Evolutionary conservation across 2,888 invertebrate genomes (phyloP).

Genomic region (Chymomyza amoena): DNA sequence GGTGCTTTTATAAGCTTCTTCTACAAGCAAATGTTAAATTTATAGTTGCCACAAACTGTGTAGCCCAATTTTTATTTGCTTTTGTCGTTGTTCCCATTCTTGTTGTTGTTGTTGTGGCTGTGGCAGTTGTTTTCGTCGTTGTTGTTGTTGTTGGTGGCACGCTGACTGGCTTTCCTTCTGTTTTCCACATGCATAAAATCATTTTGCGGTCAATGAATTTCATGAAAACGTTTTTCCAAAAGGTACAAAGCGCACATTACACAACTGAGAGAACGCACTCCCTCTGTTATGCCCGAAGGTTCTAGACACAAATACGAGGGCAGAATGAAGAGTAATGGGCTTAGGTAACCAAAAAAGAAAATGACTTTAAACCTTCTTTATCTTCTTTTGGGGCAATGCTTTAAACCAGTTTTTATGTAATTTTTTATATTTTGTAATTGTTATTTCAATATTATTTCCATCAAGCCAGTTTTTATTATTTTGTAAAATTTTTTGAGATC

Average conservation of each 20-base stretch:
- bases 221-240: background rate
- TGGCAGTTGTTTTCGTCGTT: background rate
- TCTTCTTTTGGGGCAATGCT: no score
- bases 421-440: no score
- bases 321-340: no score
- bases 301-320: background rate
- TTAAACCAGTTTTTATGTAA: no score
- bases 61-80: background rate
- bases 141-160: background rate
- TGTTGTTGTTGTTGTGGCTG: background rate
- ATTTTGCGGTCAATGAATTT: slow-evolving; percentile 6
- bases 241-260: background rate
- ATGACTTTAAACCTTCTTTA: no score
- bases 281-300: background rate
- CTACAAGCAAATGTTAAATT: background rate
- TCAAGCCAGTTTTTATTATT: no score
- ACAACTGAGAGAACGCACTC: background rate
- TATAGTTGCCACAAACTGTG: background rate
- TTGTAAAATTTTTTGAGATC: no score
- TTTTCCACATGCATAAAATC: slow-evolving; percentile 1
- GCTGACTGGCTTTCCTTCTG: background rate
- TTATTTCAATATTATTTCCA: no score
- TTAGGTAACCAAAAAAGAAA: no score
- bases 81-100: background rate
- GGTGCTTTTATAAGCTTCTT: background rate